Conservation (phyloP, 2,888 invertebrate genomes). For the Nomada lathburiana region DNA sequence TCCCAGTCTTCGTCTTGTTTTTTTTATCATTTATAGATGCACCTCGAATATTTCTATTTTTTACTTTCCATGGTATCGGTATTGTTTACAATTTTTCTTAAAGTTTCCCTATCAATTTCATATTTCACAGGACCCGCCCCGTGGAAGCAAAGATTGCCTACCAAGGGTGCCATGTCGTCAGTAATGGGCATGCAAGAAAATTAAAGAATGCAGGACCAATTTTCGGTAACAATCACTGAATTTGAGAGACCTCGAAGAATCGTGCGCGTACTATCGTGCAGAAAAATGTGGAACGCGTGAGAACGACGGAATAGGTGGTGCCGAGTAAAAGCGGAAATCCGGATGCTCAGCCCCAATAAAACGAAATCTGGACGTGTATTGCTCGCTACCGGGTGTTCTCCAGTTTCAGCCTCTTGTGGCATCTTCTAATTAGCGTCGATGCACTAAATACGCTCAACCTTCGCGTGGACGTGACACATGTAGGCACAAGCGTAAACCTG, state of each 20-base stretch:
- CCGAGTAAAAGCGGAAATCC: constrained; percentile 42
- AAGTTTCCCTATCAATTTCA: too few species aligned
- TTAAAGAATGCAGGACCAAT: too few species aligned
- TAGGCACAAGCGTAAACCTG: neutral
- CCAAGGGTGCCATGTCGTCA: too few species aligned
- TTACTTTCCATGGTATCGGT: too few species aligned
- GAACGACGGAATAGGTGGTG: neutral
- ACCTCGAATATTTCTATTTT: too few species aligned
- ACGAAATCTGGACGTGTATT: constrained; percentile 24
- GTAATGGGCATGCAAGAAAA: too few species aligned
- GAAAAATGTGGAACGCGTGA: neutral
- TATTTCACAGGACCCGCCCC: too few species aligned
- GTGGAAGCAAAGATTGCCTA: too few species aligned
- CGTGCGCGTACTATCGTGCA: neutral
- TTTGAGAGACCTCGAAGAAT: too few species aligned
- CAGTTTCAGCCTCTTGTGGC: constrained; percentile 50
- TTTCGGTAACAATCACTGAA: too few species aligned
- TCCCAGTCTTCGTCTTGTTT: neutral
- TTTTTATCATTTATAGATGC: neutral
- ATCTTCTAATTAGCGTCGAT: constrained; percentile 68
- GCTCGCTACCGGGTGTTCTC: constrained; percentile 67
- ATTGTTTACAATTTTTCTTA: too few species aligned
- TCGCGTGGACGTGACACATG: constrained; percentile 36
- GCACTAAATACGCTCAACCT: constrained; percentile 67
- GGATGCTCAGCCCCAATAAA: constrained; percentile 32